Percentiles rank a stretch among this genome's conserved stretches.
These are phyloP conservation scores for Pherbina coryleti DNA, from an alignment of 2,888 invertebrate species.

Conservation along the genomic window DNA sequence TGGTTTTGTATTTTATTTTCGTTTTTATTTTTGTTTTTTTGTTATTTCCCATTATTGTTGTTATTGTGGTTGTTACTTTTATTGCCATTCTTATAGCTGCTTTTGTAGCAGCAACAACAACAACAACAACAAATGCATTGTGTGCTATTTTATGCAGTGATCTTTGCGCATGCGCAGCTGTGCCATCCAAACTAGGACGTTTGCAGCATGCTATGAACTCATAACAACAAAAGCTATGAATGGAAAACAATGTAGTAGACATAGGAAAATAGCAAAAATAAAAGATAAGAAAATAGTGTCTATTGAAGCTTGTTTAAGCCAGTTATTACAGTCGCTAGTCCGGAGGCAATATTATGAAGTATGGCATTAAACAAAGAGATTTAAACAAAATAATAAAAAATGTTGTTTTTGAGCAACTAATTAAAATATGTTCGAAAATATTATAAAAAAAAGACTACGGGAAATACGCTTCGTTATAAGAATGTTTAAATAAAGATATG, in stretches of 20 bases:
- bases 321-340: too few species aligned
- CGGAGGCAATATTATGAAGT: too few species aligned
- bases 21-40: neutral
- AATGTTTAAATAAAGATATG: too few species aligned
- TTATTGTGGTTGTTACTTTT: neutral
- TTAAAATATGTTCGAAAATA: too few species aligned
- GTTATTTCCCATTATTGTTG: neutral
- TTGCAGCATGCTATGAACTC: neutral
- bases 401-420: too few species aligned
- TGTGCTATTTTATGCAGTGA: conserved; percentile 16
- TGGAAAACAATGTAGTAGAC: neutral
- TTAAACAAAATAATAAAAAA: too few species aligned
- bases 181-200: conserved; percentile 13
- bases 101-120: neutral
- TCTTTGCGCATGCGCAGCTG: conserved; percentile 27
- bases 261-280: too few species aligned
- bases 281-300: too few species aligned
- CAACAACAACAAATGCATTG: neutral
- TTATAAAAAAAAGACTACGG: too few species aligned
- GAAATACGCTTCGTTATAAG: too few species aligned
- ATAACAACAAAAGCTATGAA: neutral
- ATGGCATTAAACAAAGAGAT: too few species aligned
- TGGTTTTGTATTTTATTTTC: neutral
- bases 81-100: neutral
- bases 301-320: too few species aligned